Base-by-base conservation (phyloP, 2,888 invertebrate species). In the Neoitamus cyanurus region DNA sequence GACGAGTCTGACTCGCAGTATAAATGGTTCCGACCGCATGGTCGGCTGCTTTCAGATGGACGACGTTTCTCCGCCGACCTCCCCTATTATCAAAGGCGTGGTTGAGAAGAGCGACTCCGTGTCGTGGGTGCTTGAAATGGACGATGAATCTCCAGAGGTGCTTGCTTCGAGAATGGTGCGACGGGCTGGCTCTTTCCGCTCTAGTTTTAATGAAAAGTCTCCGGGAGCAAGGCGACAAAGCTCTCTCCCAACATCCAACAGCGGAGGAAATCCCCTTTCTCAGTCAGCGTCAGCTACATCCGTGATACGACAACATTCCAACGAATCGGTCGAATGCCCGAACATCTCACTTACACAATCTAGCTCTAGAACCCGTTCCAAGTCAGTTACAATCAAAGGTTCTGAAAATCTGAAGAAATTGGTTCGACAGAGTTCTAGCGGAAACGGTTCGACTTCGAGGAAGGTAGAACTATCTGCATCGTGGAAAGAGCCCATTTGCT, bases 91-190 rank as follows among this genome's bases (percentile, higher is more conserved):
- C 31, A 96, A 96, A 89, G 96, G 95, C 13, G 95, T 97, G 86
- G 96, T 97, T 1, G 95, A 96, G 90, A 96, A 97, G 90, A 95
- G 94, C 84, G 97, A 96, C 90, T 97, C 96, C 0, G 96, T 97
- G 48, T 96, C 96, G 88, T 97, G 96, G 94, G 96, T 97, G 20
- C 92, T 97, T 36, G 96, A 97, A 90, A 95, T 97, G 89, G 93
- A 94, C 85, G 93, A 94, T 82, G 95, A 95, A 88, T 93, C 94
- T 13, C 94, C 95, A 0, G 95, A 95, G 88, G 94, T 94, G 86
- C 93, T 95, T 58, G 95, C 95, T 70, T 93, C 94, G 75, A 93
- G 95, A 87, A 92, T 95, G 89, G 94, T 95, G 6, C 92, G 95
- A 42, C 92, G 94, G 70, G 95, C 94, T 0, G 92, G 91, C 11